A percentile compares a stretch with the other conserved stretches of the same genome.
Conservation (phyloP, 2,888 invertebrate genomes). For the Rhagonycha lutea region DNA sequence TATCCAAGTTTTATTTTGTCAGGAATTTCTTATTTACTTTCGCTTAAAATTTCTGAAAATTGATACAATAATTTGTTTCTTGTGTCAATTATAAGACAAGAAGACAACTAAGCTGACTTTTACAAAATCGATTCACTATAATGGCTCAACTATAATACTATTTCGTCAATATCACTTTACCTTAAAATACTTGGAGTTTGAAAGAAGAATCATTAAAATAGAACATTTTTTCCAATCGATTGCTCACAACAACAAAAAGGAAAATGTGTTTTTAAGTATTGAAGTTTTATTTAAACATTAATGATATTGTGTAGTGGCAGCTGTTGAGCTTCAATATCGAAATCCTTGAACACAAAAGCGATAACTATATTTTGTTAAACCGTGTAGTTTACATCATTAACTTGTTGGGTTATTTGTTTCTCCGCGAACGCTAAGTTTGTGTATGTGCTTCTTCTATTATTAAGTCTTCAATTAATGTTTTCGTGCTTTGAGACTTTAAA, state of each 20-base stretch:
- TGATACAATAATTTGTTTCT: not conserved
- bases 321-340: not conserved
- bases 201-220: not conserved
- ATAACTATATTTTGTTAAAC: not conserved
- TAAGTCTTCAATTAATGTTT: conserved; percentile 1
- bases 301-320: not conserved
- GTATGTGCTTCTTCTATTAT: not conserved
- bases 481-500: conserved; percentile 1
- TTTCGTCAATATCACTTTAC: not conserved
- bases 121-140: not conserved
- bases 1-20: not conserved
- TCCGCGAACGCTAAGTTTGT: not conserved
- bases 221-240: not conserved
- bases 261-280: not conserved
- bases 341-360: not conserved
- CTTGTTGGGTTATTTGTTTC: not conserved
- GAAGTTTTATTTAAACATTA: not conserved
- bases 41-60: not conserved
- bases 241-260: not conserved
- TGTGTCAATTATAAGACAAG: not conserved
- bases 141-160: not conserved
- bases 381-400: not conserved
- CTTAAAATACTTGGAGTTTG: not conserved
- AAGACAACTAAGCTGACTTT: not conserved
- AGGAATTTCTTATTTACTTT: not conserved